phyloP scores from a whole-genome alignment of 1,140 invertebrate species.

The Tetramorium simillimum region DNA sequence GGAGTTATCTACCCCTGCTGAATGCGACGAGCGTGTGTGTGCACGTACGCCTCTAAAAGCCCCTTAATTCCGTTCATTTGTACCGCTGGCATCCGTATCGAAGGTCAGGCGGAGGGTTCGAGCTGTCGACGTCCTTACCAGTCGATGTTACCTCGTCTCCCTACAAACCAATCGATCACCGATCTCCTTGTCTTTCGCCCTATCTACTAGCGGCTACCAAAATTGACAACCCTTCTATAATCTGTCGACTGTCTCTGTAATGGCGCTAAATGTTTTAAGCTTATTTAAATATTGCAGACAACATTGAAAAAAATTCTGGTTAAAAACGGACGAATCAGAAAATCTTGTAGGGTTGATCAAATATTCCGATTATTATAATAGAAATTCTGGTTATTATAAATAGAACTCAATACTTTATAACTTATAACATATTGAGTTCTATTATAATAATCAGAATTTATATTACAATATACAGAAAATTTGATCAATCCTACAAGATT shows the following conservation, averaged over 20 bases:
- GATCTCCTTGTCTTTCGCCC: slow-evolving; percentile 12
- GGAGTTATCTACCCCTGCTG: slow-evolving; percentile 80
- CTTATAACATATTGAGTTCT: too few species aligned
- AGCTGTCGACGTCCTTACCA: slow-evolving; percentile 62
- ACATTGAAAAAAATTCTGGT: too few species aligned
- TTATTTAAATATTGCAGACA: background rate
- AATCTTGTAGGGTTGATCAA: too few species aligned
- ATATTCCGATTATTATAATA: too few species aligned
- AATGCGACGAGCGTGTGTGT: slow-evolving; percentile 45
- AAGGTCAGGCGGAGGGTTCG: slow-evolving; percentile 70
- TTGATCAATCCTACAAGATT: too few species aligned
- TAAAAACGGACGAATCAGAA: too few species aligned
- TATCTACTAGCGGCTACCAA: background rate
- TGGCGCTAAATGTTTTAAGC: background rate
- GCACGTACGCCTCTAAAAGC: slow-evolving; percentile 74
- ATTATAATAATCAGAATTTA: too few species aligned
- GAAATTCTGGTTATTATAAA: too few species aligned
- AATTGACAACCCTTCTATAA: slow-evolving; percentile 28
- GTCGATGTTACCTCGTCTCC: slow-evolving; percentile 34
- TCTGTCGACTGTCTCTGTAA: background rate
- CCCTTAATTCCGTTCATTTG: slow-evolving; percentile 81
- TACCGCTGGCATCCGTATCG: slow-evolving; percentile 74
- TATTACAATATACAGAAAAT: too few species aligned
- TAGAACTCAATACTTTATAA: too few species aligned
- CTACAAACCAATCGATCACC: slow-evolving; percentile 64